Evolutionary conservation across 2,113 vertebrate genomes (phyloP).

Genomic region (Cisticola juncidis): DNA sequence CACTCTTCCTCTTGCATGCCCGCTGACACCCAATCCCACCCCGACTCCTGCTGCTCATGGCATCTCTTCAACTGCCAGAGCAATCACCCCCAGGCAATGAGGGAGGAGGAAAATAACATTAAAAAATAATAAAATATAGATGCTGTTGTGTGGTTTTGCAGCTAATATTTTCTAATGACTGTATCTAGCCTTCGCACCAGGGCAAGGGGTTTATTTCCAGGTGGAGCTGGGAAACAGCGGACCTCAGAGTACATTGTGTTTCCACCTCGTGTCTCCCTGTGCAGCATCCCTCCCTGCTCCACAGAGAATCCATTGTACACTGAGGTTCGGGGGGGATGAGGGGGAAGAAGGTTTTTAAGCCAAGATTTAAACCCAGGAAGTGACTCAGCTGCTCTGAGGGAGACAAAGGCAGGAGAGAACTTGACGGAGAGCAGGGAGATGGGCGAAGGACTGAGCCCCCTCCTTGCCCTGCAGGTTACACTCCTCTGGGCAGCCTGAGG

Average conservation of each 20-base stretch:
- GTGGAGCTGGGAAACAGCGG: not conserved
- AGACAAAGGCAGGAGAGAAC: slow-evolving; percentile 28
- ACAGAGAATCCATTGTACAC: slow-evolving; percentile 33
- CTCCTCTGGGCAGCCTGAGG: not conserved
- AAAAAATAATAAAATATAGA: not conserved
- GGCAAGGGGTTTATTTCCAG: not conserved
- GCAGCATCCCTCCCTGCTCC: not conserved
- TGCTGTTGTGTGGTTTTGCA: not conserved
- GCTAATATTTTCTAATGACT: not conserved
- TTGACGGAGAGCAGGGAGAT: not conserved
- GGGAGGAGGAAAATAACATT: not conserved
- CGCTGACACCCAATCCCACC: not conserved
- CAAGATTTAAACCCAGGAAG: slow-evolving; percentile 63
- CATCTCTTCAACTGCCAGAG: not conserved
- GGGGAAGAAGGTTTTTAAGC: not conserved
- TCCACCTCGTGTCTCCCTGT: not conserved
- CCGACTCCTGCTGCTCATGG: not conserved
- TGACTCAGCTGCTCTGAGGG: slow-evolving; percentile 38
- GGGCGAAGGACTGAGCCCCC: rapidly evolving
- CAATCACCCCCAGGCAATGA: not conserved
- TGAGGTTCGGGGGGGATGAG: not conserved
- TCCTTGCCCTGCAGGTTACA: not conserved
- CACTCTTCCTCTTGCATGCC: not conserved
- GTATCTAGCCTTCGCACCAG: not conserved
- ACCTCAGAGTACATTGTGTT: not conserved